A percentile compares a stretch with the other conserved stretches of the same genome.
Conservation (phyloP, 2,113 vertebrate species). For the Sceloporus undulatus region DNA sequence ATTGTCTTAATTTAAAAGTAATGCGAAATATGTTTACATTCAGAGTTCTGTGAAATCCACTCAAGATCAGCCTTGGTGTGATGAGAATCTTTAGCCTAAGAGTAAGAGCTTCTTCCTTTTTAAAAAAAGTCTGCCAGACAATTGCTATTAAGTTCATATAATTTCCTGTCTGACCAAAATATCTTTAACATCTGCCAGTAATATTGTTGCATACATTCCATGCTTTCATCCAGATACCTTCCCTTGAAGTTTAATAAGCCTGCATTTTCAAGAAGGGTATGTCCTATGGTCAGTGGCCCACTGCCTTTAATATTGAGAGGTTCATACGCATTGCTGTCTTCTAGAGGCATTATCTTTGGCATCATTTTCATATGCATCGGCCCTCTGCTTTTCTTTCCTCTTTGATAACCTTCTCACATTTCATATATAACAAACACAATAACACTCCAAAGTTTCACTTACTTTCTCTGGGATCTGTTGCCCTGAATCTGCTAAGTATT, state of each 20-base stretch:
- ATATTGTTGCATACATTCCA: neutral
- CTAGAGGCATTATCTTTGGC: constrained; percentile 5
- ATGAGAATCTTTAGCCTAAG: neutral
- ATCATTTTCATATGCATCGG: constrained; percentile 7
- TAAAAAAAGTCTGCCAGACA: neutral
- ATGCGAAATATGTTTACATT: neutral
- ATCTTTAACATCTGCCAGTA: neutral
- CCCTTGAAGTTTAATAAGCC: constrained; percentile 1
- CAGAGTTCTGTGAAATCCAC: neutral
- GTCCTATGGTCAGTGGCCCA: neutral
- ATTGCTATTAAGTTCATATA: neutral
- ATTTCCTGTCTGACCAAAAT: constrained; percentile 10
- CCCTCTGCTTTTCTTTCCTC: neutral
- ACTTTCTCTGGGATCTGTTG: neutral
- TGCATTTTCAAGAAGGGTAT: neutral
- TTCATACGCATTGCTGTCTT: neutral
- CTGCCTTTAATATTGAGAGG: constrained; percentile 10
- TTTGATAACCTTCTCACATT: constrained; percentile 5
- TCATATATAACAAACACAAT: neutral
- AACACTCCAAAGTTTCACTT: neutral
- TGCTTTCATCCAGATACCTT: neutral
- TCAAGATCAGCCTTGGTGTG: neutral
- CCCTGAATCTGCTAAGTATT: neutral
- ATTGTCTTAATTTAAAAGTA: neutral
- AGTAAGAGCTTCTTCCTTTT: neutral